Percentiles rank a stretch among this genome's conserved stretches.
Conservation (phyloP, 2,113 vertebrate species). For the Seriola dumerili region DNA sequence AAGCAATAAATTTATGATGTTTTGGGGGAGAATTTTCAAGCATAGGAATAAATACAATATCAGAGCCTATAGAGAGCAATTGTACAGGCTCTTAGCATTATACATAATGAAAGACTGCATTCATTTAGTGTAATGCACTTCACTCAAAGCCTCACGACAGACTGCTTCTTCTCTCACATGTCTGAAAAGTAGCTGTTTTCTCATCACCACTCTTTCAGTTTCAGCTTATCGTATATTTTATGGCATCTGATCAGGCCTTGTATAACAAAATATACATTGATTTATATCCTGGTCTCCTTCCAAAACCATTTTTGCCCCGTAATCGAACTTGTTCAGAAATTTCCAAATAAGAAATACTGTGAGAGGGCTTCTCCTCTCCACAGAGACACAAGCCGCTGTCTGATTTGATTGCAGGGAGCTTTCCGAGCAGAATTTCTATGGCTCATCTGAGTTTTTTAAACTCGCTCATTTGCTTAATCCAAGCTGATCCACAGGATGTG, state of each 20-base stretch:
- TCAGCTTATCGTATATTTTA: constrained; percentile 20
- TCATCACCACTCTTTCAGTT: constrained; percentile 30
- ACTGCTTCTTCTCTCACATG: not conserved
- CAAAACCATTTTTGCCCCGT: not conserved
- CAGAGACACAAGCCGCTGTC: constrained; percentile 21
- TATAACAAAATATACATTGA: constrained; percentile 32
- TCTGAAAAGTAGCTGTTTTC: constrained; percentile 16
- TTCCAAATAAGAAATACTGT: not conserved
- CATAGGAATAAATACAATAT: constrained; percentile 13
- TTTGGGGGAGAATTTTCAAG: not conserved
- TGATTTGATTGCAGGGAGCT: not conserved
- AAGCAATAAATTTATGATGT: constrained; percentile 12
- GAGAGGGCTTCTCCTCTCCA: not conserved
- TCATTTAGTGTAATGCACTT: constrained; percentile 3
- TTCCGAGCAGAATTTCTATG: not conserved
- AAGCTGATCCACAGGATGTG: constrained; percentile 26
- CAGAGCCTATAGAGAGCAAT: not conserved
- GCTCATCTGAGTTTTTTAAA: constrained; percentile 12
- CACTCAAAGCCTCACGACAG: constrained; percentile 38
- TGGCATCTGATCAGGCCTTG: constrained; percentile 16
- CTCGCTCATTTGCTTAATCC: constrained; percentile 53
- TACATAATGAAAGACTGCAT: constrained; percentile 27
- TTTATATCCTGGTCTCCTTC: constrained; percentile 15
- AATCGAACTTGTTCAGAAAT: constrained; percentile 13
- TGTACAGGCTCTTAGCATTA: constrained; percentile 12